phyloP scores from a whole-genome alignment of 2,113 vertebrate species.

The Mus pahari region DNA sequence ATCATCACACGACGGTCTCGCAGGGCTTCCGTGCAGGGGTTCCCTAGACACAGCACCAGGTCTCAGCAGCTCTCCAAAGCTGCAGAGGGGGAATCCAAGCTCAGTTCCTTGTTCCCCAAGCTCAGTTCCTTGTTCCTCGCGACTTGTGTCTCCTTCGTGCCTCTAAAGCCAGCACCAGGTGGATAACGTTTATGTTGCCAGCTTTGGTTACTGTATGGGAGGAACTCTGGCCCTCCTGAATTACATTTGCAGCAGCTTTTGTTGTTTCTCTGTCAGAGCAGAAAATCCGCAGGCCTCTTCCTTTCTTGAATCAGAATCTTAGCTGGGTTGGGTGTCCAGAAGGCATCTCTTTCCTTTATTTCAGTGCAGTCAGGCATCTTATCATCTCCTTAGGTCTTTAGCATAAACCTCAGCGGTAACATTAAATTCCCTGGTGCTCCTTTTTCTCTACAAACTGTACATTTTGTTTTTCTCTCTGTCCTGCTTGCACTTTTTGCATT shows the following conservation, averaged over 20 bases:
- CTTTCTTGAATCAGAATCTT: background rate
- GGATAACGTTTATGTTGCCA: background rate
- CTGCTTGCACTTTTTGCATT: too few relatives aligned
- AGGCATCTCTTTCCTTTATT: background rate
- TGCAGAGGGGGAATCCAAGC: background rate
- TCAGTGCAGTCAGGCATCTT: background rate
- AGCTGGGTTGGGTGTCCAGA: background rate
- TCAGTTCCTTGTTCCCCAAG: background rate
- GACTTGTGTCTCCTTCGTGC: background rate
- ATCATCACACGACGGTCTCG: background rate
- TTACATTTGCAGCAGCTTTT: background rate
- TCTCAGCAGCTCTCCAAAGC: background rate
- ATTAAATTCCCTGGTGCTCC: background rate
- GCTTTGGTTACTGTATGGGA: background rate
- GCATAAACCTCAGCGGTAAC: background rate
- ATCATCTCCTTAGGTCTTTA: background rate
- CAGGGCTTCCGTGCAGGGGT: background rate
- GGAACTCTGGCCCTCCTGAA: background rate
- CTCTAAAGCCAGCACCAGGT: background rate
- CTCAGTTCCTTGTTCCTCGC: background rate
- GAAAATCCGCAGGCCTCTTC: background rate
- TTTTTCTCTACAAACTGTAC: background rate
- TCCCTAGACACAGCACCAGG: accelerated
- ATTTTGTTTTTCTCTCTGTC: background rate
- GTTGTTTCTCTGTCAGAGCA: background rate